Percentiles rank a stretch among this genome's conserved stretches.
phyloP scores from a whole-genome alignment of 1,140 invertebrate species.

The Calycopis cecrops region DNA sequence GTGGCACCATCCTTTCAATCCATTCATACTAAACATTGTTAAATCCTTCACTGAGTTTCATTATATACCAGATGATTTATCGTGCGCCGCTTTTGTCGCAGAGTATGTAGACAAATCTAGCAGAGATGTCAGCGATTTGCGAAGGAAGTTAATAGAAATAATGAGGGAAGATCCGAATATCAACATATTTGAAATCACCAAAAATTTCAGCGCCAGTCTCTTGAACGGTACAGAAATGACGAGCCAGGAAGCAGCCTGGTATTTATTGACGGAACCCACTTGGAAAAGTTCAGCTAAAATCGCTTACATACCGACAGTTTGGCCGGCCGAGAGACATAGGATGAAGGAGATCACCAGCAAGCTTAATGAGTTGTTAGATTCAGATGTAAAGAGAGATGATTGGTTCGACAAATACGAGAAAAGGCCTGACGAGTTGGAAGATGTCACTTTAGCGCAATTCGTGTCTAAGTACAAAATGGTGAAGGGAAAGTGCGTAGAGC shows the following conservation, averaged over 20 bases:
- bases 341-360: conserved; percentile 20
- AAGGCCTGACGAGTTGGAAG: conserved; percentile 20
- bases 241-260: conserved; percentile 33
- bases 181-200: conserved; percentile 43
- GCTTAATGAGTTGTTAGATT: conserved; percentile 19
- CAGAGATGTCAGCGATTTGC: conserved; percentile 47
- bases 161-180: conserved; percentile 53
- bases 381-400: conserved; percentile 24
- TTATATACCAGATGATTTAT: conserved; percentile 54
- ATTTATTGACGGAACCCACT: conserved; percentile 26
- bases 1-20: conserved; percentile 31
- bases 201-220: conserved; percentile 19
- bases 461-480: conserved; percentile 22
- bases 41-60: conserved; percentile 56
- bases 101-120: conserved; percentile 51
- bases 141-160: conserved; percentile 37
- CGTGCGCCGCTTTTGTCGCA: conserved; percentile 42
- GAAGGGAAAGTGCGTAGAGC: conserved; percentile 14
- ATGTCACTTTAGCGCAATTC: conserved; percentile 23
- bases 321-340: conserved; percentile 21
- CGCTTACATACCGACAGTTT: conserved; percentile 21
- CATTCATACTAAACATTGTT: conserved; percentile 23
- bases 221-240: conserved; percentile 23
- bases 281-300: conserved; percentile 18
- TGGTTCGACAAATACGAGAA: conserved; percentile 28